phyloP scores from a whole-genome alignment of 35 echinoderm and acorn worm species.

The Heliocidaris erythrogramma region DNA sequence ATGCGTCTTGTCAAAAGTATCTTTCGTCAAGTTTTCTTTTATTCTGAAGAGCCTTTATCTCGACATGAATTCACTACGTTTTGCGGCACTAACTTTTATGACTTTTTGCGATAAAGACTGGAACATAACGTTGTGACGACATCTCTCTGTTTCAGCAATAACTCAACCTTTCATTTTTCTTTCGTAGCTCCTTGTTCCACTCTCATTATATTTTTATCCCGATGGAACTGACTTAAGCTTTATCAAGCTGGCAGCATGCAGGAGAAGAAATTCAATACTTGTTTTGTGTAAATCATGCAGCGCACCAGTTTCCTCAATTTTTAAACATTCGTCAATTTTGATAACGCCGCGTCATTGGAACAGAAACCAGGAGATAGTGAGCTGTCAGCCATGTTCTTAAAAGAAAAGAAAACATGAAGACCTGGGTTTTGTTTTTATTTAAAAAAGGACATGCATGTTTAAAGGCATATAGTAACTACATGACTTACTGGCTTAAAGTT shows the following conservation, averaged over 20 bases:
- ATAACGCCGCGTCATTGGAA: background rate
- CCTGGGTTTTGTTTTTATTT: no score
- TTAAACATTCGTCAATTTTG: conserved; percentile 5
- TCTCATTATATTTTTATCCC: background rate
- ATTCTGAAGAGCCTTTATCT: background rate
- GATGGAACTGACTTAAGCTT: background rate
- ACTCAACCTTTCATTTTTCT: background rate
- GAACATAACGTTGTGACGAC: conserved; percentile 21
- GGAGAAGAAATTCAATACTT: background rate
- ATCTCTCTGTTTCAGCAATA: conserved; percentile 2
- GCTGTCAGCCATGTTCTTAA: background rate
- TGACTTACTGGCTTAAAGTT: no score
- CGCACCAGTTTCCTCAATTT: conserved; percentile 6
- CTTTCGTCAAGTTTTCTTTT: conserved; percentile 12
- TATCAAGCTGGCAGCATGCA: background rate
- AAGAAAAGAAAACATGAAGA: no score
- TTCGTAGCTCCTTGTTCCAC: background rate
- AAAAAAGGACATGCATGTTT: no score
- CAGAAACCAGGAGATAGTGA: background rate
- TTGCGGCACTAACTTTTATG: conserved; percentile 24
- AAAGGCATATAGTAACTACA: no score
- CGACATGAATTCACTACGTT: conserved; percentile 22
- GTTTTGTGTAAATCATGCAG: conserved; percentile 12
- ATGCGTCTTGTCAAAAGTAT: conserved; percentile 28
- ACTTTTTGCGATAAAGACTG: background rate